Evolutionary conservation across 2,888 invertebrate genomes (phyloP).

Genomic region (Malthinus flaveolus): DNA sequence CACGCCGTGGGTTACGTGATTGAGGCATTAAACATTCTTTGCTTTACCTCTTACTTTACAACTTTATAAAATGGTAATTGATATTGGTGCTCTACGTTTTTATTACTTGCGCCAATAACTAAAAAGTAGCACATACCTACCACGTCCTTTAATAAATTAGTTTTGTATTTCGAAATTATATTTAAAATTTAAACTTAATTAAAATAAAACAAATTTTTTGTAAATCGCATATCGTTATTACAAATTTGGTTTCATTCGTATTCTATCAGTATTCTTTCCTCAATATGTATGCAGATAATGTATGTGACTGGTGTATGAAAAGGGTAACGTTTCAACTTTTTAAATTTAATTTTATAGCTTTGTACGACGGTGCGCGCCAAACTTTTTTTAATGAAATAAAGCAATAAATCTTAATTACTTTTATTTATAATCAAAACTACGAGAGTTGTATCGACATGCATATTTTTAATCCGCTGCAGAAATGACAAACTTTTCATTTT

Average conservation of each 20-base stretch:
- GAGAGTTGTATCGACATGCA: no score
- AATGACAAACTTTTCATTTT: no score
- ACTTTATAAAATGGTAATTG: constrained; percentile 16
- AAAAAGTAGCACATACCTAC: no score
- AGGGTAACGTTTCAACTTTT: constrained; percentile 7
- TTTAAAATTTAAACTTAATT: no score
- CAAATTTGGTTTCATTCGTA: constrained; percentile 21
- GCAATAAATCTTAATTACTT: no score
- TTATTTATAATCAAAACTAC: no score
- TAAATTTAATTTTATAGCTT: constrained; percentile 3
- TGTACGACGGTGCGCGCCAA: not conserved
- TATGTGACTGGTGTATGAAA: constrained; percentile 30
- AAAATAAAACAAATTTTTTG: no score
- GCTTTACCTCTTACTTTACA: constrained; percentile 18
- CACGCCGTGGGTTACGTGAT: constrained; percentile 18
- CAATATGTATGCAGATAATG: constrained; percentile 32
- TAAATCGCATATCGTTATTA: no score
- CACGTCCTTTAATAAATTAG: no score
- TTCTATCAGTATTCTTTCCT: constrained; percentile 27
- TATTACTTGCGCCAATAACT: not conserved
- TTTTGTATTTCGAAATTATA: no score
- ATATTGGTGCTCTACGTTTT: constrained; percentile 10
- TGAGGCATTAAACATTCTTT: constrained; percentile 15
- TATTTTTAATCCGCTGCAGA: no score
- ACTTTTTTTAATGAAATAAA: no score